Base-by-base conservation (phyloP, 2,888 invertebrate genomes). In the Dicranocentrus wangi region DNA sequence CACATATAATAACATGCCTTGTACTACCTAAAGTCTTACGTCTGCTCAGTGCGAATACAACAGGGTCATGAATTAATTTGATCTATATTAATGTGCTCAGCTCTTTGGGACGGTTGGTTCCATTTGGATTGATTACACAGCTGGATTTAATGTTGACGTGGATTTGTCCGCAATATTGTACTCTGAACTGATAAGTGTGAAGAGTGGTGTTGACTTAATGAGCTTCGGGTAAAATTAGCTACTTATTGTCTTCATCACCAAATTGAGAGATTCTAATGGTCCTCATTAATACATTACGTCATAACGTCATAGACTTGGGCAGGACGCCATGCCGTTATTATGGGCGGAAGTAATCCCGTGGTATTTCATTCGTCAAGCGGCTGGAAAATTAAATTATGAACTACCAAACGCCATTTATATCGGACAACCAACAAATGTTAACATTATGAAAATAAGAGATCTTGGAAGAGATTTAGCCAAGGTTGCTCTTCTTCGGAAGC, bases 331-430 rank as follows among this genome's bases (percentile, higher is more conserved):
- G n/a, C 63, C 73, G 5, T n/a, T 85, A 10, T 39, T 66, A 1
- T 85, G 85, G 85, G 85, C 72, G 2, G 85, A 85, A 76, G 83
- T 83, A 0, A 81, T 85, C 66, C 85, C 85, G 0, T 81, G 80
- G 82, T 65, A 53, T 27, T 85, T 85, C 47, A 79, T 85, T 1
- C 61, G 72, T 7, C 43, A 82, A 32, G 82, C 83, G 1, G 78
- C 82, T 1, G 23, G 43, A 0, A 70, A 82, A 21, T 51, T 43
- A 0, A 55, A 43, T 1, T 58, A 69, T 13, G n/a, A 23, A 5
- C 10, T 76, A n/a, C 85, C 85, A 8, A 21, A 47, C 5, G 82
- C 72, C 0, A 60, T 85, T 19, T 69, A 78, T 39, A 79, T 85
- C 8, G 82, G 85, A 8, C 71, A 65, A 23, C 58, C 76, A 13